A percentile compares a stretch with the other conserved stretches of the same genome.
These are phyloP conservation scores for Drosophila teissieri DNA, from an alignment of 1,140 invertebrate species.

Conservation along the genomic window DNA sequence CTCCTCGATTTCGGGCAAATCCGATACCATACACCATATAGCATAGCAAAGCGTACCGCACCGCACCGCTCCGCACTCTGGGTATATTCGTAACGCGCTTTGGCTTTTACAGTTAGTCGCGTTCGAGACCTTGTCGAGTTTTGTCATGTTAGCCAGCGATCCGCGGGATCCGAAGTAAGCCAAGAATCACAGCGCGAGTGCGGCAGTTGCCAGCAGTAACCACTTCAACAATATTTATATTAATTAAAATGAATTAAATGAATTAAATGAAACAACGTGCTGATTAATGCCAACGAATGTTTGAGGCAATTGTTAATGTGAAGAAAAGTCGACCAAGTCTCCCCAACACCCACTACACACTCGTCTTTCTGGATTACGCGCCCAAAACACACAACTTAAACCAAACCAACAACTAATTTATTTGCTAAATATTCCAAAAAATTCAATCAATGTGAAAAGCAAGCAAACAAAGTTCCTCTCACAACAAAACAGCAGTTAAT, in stretches of 20 bases:
- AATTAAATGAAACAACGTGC: conserved; percentile 15
- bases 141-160: conserved; percentile 83
- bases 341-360: conserved; percentile 32
- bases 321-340: conserved; percentile 73
- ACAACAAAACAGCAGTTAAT: conserved; percentile 42
- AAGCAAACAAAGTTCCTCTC: conserved; percentile 77
- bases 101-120: conserved; percentile 84
- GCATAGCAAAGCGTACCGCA: conserved; percentile 6
- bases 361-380: conserved; percentile 75
- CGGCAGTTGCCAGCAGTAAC: conserved; percentile 16
- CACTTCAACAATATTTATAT: not conserved
- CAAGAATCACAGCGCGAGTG: conserved; percentile 37
- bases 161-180: conserved; percentile 23
- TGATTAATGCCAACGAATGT: conserved; percentile 18
- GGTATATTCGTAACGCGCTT: conserved; percentile 84
- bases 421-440: conserved; percentile 36
- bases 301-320: conserved; percentile 65
- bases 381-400: conserved; percentile 36
- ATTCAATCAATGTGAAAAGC: conserved; percentile 52
- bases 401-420: conserved; percentile 36
- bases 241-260: conserved; percentile 3
- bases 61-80: conserved; percentile 25
- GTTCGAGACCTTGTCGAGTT: conserved; percentile 84
- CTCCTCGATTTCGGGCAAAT: conserved; percentile 12
- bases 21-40: conserved; percentile 10